Conservation (phyloP, 2,797 vertebrate species). For the Pyrocephalus nanus region DNA sequence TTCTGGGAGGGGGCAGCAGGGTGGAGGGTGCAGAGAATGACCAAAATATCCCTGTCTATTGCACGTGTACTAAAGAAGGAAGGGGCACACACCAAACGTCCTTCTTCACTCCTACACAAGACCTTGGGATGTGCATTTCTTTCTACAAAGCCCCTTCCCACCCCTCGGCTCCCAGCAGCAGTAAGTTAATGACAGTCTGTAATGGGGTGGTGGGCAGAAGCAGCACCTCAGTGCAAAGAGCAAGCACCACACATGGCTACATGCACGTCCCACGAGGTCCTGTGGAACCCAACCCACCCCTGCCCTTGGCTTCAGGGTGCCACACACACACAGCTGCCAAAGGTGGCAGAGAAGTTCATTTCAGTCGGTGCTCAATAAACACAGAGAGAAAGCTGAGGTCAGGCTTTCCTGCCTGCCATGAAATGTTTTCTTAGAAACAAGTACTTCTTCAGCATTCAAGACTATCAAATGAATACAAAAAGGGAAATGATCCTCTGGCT, state of each 20-base stretch:
- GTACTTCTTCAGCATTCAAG: background rate
- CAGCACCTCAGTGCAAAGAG: background rate
- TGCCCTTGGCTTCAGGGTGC: background rate
- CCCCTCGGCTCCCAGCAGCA: background rate
- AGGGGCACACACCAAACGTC: background rate
- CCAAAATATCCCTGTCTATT: background rate
- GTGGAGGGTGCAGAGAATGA: rapidly evolving
- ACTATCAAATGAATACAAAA: background rate
- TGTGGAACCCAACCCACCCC: background rate
- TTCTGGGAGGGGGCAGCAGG: background rate
- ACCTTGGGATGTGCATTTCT: background rate
- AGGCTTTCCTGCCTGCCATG: background rate
- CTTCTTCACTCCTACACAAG: background rate
- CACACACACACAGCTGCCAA: background rate
- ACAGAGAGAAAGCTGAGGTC: background rate
- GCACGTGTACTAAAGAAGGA: background rate
- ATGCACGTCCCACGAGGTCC: rapidly evolving
- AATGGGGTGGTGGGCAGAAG: background rate
- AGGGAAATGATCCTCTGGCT: background rate
- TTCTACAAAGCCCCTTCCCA: background rate
- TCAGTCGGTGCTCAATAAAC: background rate
- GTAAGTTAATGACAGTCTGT: rapidly evolving
- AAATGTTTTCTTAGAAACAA: background rate
- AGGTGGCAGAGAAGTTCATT: background rate
- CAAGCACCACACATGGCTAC: rapidly evolving